Conservation (phyloP, 2,888 invertebrate genomes). For the Caradrina kadenii region DNA sequence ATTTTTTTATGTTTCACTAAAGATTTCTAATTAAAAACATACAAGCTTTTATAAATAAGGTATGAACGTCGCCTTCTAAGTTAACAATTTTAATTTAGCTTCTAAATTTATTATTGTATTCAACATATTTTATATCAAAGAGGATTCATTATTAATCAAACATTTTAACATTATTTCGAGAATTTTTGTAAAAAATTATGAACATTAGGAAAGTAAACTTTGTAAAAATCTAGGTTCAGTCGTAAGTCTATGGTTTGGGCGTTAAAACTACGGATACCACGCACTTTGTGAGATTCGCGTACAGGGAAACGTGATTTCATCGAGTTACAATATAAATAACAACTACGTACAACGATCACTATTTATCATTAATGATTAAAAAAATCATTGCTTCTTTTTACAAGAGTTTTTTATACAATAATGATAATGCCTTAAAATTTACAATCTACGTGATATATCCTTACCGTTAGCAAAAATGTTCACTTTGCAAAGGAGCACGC, state of each 20-base stretch:
- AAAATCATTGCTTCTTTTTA: conserved; percentile 54
- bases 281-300: conserved; percentile 55
- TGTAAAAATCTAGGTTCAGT: conserved; percentile 59
- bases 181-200: conserved; percentile 54
- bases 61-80: conserved; percentile 46
- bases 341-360: conserved; percentile 59
- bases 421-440: conserved; percentile 62
- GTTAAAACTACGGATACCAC: conserved; percentile 39
- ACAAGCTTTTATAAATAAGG: conserved; percentile 44
- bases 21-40: conserved; percentile 43
- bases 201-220: conserved; percentile 50
- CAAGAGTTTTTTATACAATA: conserved; percentile 60
- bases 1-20: conserved; percentile 28
- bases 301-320: conserved; percentile 38
- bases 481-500: conserved; percentile 47
- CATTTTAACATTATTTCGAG: conserved; percentile 27
- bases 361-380: conserved; percentile 51
- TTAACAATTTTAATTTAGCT: conserved; percentile 44
- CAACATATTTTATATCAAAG: conserved; percentile 47
- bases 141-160: conserved; percentile 40
- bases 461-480: conserved; percentile 39
- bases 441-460: conserved; percentile 64
- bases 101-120: conserved; percentile 50
- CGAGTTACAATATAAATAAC: conserved; percentile 47
- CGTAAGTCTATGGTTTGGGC: conserved; percentile 47